phyloP scores from a whole-genome alignment of 2,797 vertebrate species.

The Myoxocephalus aenaeus region DNA sequence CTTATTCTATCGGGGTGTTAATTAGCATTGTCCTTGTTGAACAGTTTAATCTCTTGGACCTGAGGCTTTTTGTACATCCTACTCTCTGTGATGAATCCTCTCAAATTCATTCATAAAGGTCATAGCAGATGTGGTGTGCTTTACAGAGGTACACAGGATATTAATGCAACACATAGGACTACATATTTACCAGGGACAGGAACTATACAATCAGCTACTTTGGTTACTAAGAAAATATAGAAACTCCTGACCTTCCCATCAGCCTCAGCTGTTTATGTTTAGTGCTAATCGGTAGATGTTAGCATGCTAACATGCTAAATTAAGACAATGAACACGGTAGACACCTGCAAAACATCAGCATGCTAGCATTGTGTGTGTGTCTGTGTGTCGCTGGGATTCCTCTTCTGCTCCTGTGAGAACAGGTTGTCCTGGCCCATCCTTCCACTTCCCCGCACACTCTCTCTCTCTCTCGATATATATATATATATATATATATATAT shows the following conservation, averaged over 20 bases:
- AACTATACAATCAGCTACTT: background rate
- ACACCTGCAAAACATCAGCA: background rate
- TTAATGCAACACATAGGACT: background rate
- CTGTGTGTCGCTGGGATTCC: constrained; percentile 21
- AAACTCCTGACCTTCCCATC: background rate
- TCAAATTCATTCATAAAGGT: background rate
- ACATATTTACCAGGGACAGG: background rate
- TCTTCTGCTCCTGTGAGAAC: constrained; percentile 48
- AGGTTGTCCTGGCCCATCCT: constrained; percentile 48
- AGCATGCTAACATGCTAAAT: too few relatives aligned
- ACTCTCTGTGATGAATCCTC: background rate
- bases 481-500: constrained; percentile 37
- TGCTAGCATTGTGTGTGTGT: background rate
- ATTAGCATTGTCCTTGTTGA: background rate
- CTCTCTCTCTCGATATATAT: too few relatives aligned
- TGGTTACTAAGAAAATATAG: background rate
- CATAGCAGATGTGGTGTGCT: background rate
- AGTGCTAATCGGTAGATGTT: background rate
- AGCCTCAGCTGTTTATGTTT: background rate
- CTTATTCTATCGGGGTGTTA: background rate
- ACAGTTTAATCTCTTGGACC: background rate
- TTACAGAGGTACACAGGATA: background rate
- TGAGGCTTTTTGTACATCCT: background rate
- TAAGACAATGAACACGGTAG: background rate
- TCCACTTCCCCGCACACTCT: constrained; percentile 31